These are phyloP conservation scores for Rhagophthalmus giganteus DNA, from an alignment of 2,888 invertebrate genomes.

Conservation along the genomic window DNA sequence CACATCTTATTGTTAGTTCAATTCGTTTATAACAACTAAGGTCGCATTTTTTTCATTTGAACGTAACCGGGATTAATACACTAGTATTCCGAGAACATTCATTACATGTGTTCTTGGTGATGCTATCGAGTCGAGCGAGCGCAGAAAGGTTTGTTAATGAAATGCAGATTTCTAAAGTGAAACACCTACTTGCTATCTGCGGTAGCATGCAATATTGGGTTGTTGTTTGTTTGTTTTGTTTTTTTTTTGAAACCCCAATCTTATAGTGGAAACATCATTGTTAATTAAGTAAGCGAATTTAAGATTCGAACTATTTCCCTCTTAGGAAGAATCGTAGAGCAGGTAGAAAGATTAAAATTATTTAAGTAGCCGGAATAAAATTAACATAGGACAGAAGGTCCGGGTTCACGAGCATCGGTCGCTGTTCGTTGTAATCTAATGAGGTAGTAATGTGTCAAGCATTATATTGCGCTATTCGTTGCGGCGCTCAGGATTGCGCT, in stretches of 20 bases:
- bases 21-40: too few relatives aligned
- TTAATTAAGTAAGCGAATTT: too few relatives aligned
- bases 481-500: constrained; percentile 53
- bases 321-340: too few relatives aligned
- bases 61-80: constrained; percentile 27
- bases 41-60: constrained; percentile 18
- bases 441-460: constrained; percentile 56
- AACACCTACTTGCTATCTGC: constrained; percentile 30
- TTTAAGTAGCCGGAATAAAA: not conserved
- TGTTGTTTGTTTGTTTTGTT: constrained; percentile 1
- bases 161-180: constrained; percentile 33
- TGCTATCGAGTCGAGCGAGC: constrained; percentile 32
- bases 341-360: too few relatives aligned
- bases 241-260: too few relatives aligned
- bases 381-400: not conserved
- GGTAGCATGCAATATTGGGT: constrained; percentile 25
- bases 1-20: constrained; percentile 10
- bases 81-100: constrained; percentile 30
- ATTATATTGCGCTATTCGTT: constrained; percentile 53
- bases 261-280: too few relatives aligned
- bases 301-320: too few relatives aligned
- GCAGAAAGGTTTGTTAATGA: constrained; percentile 34
- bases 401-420: constrained; percentile 12
- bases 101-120: constrained; percentile 33
- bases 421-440: constrained; percentile 45